Evolutionary conservation across 2,113 vertebrate genomes (phyloP), one percentile per base, ranked within the genome.

Genomic region (Labeo catla): DNA sequence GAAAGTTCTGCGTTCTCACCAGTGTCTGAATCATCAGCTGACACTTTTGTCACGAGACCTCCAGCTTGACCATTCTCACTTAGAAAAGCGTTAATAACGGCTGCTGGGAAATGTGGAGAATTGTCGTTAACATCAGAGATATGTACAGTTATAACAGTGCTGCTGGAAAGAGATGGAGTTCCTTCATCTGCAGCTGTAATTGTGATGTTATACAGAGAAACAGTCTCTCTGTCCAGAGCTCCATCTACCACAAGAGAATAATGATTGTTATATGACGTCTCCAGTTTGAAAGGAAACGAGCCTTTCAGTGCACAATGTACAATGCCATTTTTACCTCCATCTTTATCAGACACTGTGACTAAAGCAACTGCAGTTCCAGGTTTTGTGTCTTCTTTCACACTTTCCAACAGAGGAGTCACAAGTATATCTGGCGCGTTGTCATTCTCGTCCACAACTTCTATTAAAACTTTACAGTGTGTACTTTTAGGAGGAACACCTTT

Each of bases 71-170:
- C 94, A 87, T 97, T 97, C 92, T 96, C 96, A 74, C 90, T 91
- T 81, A 96, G 88, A 73, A 93, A 95, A 61, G 95, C 86, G 63
- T 95, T 90, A 0, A 94, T 90, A 0, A 90, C 12, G 0, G 84
- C 72, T 23, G 91, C 91, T 47, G 85, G n/a, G 77, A 96, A 97
- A 36, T 86, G 89, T 2, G 96, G 96, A 1, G 94, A 80, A 36
- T 96, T 97, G 82, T 97, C 96, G 16, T 97, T 97, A 84, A 96
- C 94, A 0, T 96, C 96, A 45, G 94, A 93, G 80, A 97, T 87
- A 12, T 90, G 90, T 77, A 96, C 92, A 43, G 80, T 91, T 52
- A 94, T 68, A 0, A 89, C 89, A 89, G 84, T 90, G 82, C 66
- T 88, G 59, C 91, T 91, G 45, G 92, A 94, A 19, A 96, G 91